phyloP scores from a whole-genome alignment of 2,888 invertebrate species.

The Anthrax anthrax region DNA sequence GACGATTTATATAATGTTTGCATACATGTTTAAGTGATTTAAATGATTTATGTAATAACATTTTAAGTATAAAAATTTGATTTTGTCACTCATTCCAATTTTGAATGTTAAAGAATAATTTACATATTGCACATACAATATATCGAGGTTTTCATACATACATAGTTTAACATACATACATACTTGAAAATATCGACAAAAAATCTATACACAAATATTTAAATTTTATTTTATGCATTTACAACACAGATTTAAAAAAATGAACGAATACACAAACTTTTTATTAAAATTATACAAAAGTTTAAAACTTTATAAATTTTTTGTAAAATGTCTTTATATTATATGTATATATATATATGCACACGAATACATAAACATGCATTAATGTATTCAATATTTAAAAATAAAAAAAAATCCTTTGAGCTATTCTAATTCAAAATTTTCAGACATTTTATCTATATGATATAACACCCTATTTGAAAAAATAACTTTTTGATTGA shows the following conservation, averaged over 20 bases:
- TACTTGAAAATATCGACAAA: too few relatives aligned
- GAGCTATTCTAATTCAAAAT: neutral
- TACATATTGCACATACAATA: neutral
- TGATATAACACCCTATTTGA: neutral
- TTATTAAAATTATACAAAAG: too few relatives aligned
- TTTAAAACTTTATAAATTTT: too few relatives aligned
- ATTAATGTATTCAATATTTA: too few relatives aligned
- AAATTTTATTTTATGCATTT: too few relatives aligned
- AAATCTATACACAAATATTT: too few relatives aligned
- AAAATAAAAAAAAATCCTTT: neutral
- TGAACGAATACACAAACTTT: too few relatives aligned
- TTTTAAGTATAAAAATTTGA: neutral
- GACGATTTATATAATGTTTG: slow-evolving; percentile 33
- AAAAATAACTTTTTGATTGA: neutral
- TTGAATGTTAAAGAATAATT: neutral
- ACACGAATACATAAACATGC: neutral
- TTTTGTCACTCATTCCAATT: neutral
- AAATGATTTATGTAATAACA: slow-evolving; percentile 29
- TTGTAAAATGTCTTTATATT: too few relatives aligned
- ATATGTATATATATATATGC: neutral
- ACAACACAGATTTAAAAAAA: too few relatives aligned
- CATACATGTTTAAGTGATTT: slow-evolving; percentile 35
- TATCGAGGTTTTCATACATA: neutral
- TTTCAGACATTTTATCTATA: neutral
- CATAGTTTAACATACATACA: neutral